These are phyloP conservation scores for Drosophila rellima DNA, from an alignment of 2,888 invertebrate species.

Conservation along the genomic window DNA sequence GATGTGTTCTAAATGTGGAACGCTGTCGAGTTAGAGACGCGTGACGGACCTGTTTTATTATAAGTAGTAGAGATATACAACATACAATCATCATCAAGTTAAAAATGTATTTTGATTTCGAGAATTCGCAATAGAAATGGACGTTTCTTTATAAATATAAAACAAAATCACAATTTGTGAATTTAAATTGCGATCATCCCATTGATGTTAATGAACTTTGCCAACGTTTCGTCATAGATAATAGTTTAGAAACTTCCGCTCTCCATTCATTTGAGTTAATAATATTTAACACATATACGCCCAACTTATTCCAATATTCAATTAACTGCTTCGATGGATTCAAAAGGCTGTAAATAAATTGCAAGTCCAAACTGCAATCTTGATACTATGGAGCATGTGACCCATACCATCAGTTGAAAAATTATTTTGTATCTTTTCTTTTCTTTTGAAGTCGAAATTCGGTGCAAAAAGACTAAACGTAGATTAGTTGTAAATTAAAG, in stretches of 20 bases:
- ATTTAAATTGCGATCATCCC: background rate
- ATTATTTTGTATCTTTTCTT: slow-evolving; percentile 17
- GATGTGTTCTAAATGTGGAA: slow-evolving; percentile 89
- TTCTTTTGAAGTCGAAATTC: slow-evolving; percentile 15
- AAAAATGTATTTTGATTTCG: slow-evolving; percentile 36
- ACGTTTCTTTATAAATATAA: background rate
- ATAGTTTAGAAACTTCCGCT: slow-evolving; percentile 5
- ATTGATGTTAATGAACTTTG: background rate
- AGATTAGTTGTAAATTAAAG: slow-evolving; percentile 46
- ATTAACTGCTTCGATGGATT: slow-evolving; percentile 22
- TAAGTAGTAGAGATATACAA: slow-evolving; percentile 74
- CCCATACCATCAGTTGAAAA: slow-evolving; percentile 28
- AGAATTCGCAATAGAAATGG: slow-evolving; percentile 15
- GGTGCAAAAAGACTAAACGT: slow-evolving; percentile 23
- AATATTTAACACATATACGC: slow-evolving; percentile 3
- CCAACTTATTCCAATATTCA: slow-evolving; percentile 24
- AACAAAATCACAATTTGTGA: slow-evolving; percentile 2
- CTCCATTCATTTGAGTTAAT: slow-evolving; percentile 34
- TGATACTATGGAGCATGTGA: slow-evolving; percentile 27
- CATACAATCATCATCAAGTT: slow-evolving; percentile 54
- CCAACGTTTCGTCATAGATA: background rate
- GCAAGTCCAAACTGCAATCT: slow-evolving; percentile 33
- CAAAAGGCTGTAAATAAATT: slow-evolving; percentile 31
- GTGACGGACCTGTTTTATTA: slow-evolving; percentile 89
- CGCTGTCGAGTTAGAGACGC: slow-evolving; percentile 90